Conservation (phyloP, 2,113 vertebrate species). For the Nothobranchius kuhntae region DNA sequence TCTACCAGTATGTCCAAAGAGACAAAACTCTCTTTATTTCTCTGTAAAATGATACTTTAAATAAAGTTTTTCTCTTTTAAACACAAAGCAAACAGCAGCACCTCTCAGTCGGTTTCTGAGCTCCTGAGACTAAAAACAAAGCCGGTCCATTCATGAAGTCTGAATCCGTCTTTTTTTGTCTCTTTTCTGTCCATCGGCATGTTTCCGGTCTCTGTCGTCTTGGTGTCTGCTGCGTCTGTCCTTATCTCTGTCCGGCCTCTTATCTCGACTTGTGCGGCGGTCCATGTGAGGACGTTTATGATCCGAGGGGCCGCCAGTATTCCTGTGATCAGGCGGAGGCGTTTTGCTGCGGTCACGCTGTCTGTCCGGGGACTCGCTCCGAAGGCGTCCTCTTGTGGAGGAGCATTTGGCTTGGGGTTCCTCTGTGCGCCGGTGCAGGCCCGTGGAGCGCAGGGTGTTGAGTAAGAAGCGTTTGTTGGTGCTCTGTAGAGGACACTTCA, state of each 20-base stretch:
- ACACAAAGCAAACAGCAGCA: neutral
- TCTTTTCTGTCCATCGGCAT: constrained; percentile 35
- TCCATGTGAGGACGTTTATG: constrained; percentile 46
- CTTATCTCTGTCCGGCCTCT: constrained; percentile 47
- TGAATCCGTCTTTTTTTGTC: constrained; percentile 38
- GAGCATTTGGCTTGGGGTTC: constrained; percentile 65
- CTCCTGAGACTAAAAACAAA: neutral
- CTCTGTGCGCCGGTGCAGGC: constrained; percentile 70
- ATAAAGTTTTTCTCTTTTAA: neutral
- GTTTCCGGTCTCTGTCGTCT: constrained; percentile 40
- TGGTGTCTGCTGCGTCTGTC: constrained; percentile 39
- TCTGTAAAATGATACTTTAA: neutral
- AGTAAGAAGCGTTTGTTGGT: constrained; percentile 96
- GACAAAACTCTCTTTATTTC: neutral
- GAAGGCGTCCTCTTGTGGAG: constrained; percentile 23
- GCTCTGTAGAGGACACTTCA: constrained; percentile 93
- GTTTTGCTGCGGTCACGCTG: constrained; percentile 54
- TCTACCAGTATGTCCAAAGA: neutral
- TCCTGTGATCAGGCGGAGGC: constrained; percentile 42
- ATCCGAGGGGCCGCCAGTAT: constrained; percentile 25
- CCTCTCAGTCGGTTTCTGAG: neutral
- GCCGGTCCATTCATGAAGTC: constrained; percentile 22
- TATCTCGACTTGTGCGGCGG: constrained; percentile 39
- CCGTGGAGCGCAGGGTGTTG: constrained; percentile 92
- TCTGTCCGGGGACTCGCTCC: constrained; percentile 41